phyloP scores from a whole-genome alignment of 2,888 invertebrate genomes.

The Lamellibrachia columna region DNA sequence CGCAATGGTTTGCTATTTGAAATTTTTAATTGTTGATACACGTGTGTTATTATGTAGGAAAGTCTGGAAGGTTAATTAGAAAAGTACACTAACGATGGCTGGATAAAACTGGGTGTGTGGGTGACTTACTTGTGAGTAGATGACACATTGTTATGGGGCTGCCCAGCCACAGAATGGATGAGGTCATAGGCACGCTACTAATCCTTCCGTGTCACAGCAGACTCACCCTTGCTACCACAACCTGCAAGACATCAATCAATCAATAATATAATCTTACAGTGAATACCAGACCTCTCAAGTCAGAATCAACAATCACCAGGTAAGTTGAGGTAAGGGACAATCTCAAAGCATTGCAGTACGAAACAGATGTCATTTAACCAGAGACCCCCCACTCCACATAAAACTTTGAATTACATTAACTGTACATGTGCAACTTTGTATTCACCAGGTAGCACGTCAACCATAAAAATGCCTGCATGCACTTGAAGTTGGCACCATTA shows the following conservation, averaged over 20 bases:
- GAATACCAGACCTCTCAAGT: not conserved
- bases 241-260: not conserved
- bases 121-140: not conserved
- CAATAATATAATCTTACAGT: constrained; percentile 13
- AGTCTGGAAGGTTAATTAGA: not conserved
- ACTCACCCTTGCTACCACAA: not conserved
- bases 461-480: no score
- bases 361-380: not conserved
- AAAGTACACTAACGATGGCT: no score
- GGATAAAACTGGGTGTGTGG: not conserved
- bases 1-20: no score
- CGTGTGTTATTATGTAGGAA: no score
- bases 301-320: not conserved
- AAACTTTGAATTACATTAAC: not conserved
- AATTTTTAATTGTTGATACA: no score
- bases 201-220: not conserved
- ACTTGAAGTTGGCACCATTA: no score
- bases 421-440: not conserved
- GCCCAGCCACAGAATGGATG: not conserved
- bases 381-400: not conserved
- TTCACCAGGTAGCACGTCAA: not conserved
- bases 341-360: not conserved
- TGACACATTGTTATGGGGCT: not conserved
- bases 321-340: not conserved
- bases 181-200: not conserved